Conservation (phyloP, 2,888 invertebrate genomes). For the Tinea semifulvella region DNA sequence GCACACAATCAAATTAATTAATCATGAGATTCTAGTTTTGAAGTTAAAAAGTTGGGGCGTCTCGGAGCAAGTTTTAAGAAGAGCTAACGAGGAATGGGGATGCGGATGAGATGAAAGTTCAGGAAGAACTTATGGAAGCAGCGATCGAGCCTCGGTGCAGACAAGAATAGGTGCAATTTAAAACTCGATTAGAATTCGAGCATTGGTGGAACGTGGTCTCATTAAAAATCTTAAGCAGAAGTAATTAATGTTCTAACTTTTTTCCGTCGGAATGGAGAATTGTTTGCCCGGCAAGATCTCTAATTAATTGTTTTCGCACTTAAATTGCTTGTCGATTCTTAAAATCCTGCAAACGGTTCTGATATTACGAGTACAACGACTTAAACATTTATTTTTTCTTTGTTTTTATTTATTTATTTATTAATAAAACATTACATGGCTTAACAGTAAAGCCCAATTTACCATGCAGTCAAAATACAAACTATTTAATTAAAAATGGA, state of each 20-base stretch:
- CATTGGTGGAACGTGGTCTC: constrained; percentile 44
- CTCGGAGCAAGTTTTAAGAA: constrained; percentile 50
- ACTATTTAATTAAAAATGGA: no score
- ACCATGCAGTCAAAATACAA: no score
- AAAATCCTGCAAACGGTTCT: no score
- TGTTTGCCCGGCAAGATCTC: not conserved
- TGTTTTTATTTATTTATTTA: no score
- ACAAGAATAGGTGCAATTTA: constrained; percentile 65
- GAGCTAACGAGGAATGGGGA: constrained; percentile 60
- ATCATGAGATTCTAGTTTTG: constrained; percentile 51
- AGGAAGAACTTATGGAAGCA: constrained; percentile 24
- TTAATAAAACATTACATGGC: no score
- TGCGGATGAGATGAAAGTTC: constrained; percentile 55
- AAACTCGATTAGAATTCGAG: constrained; percentile 65
- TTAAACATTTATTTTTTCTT: no score
- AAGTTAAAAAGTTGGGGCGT: constrained; percentile 54
- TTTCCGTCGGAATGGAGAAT: not conserved
- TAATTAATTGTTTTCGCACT: not conserved
- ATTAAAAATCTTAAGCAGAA: constrained; percentile 42
- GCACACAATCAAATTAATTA: constrained; percentile 63
- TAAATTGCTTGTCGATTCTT: no score
- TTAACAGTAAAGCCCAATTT: not conserved
- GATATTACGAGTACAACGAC: no score
- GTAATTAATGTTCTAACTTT: constrained; percentile 12
- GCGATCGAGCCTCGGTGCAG: constrained; percentile 24